phyloP scores from a whole-genome alignment of 35 echinoderm and acorn worm species.

The Heliocidaris tuberculata region DNA sequence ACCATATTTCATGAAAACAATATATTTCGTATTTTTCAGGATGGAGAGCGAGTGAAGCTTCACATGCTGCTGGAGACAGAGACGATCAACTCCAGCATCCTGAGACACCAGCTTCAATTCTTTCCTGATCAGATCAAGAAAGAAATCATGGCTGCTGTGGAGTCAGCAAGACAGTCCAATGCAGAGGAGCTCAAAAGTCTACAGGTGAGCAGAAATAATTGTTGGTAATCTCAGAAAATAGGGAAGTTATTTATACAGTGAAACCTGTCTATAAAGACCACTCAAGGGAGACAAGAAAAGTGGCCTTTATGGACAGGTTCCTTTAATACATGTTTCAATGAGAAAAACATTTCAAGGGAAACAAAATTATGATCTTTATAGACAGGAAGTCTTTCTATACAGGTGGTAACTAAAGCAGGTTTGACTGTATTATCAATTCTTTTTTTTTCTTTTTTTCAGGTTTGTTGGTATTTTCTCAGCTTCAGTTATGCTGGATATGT shows the following conservation, averaged over 20 bases:
- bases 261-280: too few relatives aligned
- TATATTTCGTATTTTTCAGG: slow-evolving; percentile 49
- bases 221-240: neutral
- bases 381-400: too few relatives aligned
- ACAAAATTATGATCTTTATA: too few relatives aligned
- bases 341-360: too few relatives aligned
- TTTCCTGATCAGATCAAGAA: slow-evolving; percentile 79
- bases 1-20: too few relatives aligned
- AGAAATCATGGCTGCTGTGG: slow-evolving; percentile 76
- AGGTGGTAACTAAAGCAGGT: too few relatives aligned
- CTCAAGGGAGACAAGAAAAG: too few relatives aligned
- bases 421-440: neutral
- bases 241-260: neutral
- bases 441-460: neutral
- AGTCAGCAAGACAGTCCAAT: slow-evolving; percentile 94
- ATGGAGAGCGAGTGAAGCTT: slow-evolving; percentile 73
- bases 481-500: neutral
- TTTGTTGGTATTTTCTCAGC: neutral
- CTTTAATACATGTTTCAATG: too few relatives aligned
- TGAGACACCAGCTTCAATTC: slow-evolving; percentile 88
- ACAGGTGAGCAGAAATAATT: slow-evolving; percentile 58
- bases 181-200: slow-evolving; percentile 81
- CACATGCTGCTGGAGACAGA: slow-evolving; percentile 87
- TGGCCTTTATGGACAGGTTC: too few relatives aligned
- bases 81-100: slow-evolving; percentile 89